Evolutionary conservation across 23 tunicate species (phyloP), one percentile per base, ranked within the genome.

Genomic region (Corella eumyota): DNA sequence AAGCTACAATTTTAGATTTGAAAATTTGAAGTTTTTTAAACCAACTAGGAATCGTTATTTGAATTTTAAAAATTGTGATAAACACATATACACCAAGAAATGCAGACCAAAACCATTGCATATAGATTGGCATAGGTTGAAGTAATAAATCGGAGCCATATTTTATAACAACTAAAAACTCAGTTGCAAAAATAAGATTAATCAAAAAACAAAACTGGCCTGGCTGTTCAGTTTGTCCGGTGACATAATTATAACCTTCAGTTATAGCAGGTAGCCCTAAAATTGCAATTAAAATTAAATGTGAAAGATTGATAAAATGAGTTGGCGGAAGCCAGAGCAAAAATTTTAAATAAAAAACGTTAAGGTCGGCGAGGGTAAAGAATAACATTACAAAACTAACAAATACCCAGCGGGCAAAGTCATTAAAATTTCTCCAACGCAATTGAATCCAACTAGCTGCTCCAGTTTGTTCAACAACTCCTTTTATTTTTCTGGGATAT

Each of bases 401-500:
- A 58, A 71, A 64, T 6, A 81, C 38, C 98, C 98, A 92, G 30
- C 93, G 50, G 34, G 50, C 72, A 13, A 92, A 69, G 58, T 81
- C 83, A 27, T 71, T 68, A 29, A 80, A 76, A 11, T 93, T 87
- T 34, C 59, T 65, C 98, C 98, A 92, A 22, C 55, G 68, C 55
- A 92, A 92, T 23, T 64, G 56, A 2, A 92, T 85, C 98, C 98
- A 92, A 56, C 80, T 75, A 50, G 83, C 83, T 5, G 98, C 93
- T 46, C 86, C 68, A 45, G 83, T 83, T 50, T 92, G 98, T 20
- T 65, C 78, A 28, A 92, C 72, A 4, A 82, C 93, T 30, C 98
- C 46, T 46, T 62, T 45, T 68, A 92, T 72, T 66, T 83, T 92
- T 1, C 92, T 81, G 44, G 58, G 77, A 50, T 92, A 92, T 40